Evolutionary conservation across 2,888 invertebrate species (phyloP).

Genomic region (Melikaiella ostensackeni): DNA sequence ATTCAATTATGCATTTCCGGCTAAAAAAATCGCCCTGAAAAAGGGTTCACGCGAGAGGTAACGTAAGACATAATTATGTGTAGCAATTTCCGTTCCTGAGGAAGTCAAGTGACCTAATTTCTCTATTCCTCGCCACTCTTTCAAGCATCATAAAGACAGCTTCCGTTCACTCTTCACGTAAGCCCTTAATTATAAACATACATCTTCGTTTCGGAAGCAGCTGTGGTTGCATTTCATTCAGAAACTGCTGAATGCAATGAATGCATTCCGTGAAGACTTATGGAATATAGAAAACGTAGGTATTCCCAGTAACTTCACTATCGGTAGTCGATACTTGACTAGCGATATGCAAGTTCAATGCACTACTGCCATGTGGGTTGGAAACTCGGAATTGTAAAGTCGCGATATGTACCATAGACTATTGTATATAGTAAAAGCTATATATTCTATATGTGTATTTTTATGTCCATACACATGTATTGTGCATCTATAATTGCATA

Average conservation of each 20-base stretch:
- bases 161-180: constrained; percentile 8
- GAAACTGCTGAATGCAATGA: constrained; percentile 1
- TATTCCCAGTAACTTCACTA: constrained; percentile 24
- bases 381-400: constrained; percentile 30
- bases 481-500: not conserved
- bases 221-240: constrained; percentile 34
- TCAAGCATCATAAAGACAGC: constrained; percentile 13
- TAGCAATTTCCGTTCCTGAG: constrained; percentile 24
- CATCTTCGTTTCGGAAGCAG: constrained; percentile 22
- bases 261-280: not conserved
- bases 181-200: constrained; percentile 29
- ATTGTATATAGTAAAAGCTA: constrained; percentile 5
- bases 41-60: constrained; percentile 17
- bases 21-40: not conserved
- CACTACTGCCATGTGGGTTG: constrained; percentile 34
- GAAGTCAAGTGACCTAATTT: constrained; percentile 22
- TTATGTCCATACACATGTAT: not conserved
- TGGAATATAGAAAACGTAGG: constrained; percentile 11
- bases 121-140: constrained; percentile 32
- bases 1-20: not conserved
- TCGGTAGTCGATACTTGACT: constrained; percentile 28
- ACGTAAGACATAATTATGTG: constrained; percentile 30
- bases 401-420: not conserved
- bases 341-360: constrained; percentile 35
- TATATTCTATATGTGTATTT: not conserved